Base-by-base conservation (phyloP, 2,113 vertebrate species). In the Patagioenas fasciata region DNA sequence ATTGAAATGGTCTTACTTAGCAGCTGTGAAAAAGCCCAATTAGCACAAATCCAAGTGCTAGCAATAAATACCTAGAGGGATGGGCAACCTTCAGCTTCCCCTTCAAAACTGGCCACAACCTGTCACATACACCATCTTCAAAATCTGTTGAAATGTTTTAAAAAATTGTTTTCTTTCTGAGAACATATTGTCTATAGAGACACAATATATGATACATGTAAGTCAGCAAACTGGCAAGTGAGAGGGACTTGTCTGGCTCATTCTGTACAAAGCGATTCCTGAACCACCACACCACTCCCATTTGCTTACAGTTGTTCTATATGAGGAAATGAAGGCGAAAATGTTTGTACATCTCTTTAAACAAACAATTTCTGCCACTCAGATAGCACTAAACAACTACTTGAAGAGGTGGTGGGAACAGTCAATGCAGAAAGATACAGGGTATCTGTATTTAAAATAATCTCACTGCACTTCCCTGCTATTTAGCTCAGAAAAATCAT, bases 331-430 rank as follows among this genome's bases (percentile, higher is more conserved):
- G 40, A 91, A 79, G 60, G 80, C 36, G 66, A 88, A 92, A 81
- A 84, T 31, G 26, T 62, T 53, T 89, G 34, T 38, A 75, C 0
- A 0, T 38, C 65, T 82, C 50, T 64, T 57, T 56, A 92, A 92
- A 72, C 34, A 73, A 90, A 86, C 48, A 81, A 50, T 54, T 1
- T 4, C 70, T 87, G 57, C 44, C 70, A 85, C 81, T 95, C 57
- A 75, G 80, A 90, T 21, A 91, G 50, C 34, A 69, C 85, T 94
- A 72, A 96, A 73, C 77, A 89, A 54, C 31, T 91, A 31, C 44
- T 64, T 90, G 80, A 88, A 93, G 86, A 91, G 28, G 58, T 4
- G 29, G 40, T 77, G 34, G 66, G 62, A 94, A 82, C 44, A 89
- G 57, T 74, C 85, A 91, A 36, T 89, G 85, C 58, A 91, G 36